A percentile compares a stretch with the other conserved stretches of the same genome.
Evolutionary conservation across 2,888 invertebrate species (phyloP).

Genomic region (Lasius fuliginosus): DNA sequence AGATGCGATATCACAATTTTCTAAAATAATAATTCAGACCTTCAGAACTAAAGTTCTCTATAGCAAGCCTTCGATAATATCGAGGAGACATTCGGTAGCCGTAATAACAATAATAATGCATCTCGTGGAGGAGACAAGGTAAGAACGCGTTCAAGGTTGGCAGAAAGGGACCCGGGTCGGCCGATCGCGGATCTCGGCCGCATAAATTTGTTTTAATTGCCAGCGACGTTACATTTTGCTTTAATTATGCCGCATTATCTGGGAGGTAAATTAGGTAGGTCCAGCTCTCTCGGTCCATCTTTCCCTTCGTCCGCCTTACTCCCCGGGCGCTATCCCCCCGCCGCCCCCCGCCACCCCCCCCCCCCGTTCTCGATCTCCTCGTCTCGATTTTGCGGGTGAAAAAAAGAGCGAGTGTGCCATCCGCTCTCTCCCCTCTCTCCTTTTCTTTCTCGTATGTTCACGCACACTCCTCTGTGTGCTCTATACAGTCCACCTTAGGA

Average conservation of each 20-base stretch:
- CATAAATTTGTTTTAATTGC: constrained; percentile 87
- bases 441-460: not conserved
- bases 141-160: constrained; percentile 75
- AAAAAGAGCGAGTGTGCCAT: constrained; percentile 55
- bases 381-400: constrained; percentile 64
- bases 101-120: constrained; percentile 80
- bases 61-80: constrained; percentile 39
- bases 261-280: constrained; percentile 87
- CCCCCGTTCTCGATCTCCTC: constrained; percentile 52
- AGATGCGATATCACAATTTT: not conserved
- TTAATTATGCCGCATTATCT: constrained; percentile 87
- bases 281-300: constrained; percentile 83
- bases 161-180: constrained; percentile 78
- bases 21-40: constrained; percentile 17
- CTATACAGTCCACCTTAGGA: constrained; percentile 78
- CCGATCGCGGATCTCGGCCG: constrained; percentile 86
- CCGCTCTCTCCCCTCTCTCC: constrained; percentile 6
- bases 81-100: constrained; percentile 56
- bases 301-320: constrained; percentile 65
- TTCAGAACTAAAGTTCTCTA: constrained; percentile 9
- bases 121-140: constrained; percentile 64
- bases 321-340: constrained; percentile 46
- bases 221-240: constrained; percentile 87
- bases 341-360: constrained; percentile 52
- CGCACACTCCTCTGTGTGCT: constrained; percentile 60